Base-by-base conservation (phyloP, 2,888 invertebrate genomes). In the Nomada goodeniana region DNA sequence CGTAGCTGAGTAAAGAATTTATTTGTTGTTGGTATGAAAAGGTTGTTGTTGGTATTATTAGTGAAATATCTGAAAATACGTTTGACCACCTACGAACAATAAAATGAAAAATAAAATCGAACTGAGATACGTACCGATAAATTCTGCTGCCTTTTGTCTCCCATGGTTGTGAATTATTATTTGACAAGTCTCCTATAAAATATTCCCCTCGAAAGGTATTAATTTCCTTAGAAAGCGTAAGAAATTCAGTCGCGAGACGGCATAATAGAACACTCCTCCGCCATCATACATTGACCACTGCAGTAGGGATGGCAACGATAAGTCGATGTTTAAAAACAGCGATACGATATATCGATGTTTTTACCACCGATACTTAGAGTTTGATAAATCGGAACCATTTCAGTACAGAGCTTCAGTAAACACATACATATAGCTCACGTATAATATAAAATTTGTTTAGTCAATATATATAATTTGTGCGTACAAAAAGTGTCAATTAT, bases 91-190 rank as follows among this genome's bases (percentile, higher is more conserved):
- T 29, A 29, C 29, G 29, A 29, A 29, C 29, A 29, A 36, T 36
- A 36, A 36, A 36, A 36, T 36, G 9, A n/a, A n/a, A n/a, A n/a
- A n/a, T n/a, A n/a, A n/a, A n/a, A 7, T 36, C 36, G 36, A 36
- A 36, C 36, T 36, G 36, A 36, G 36, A 42, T 76, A 71, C 80
- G 44, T 61, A 89, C 88, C 63, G 88, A 89, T 42, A 89, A 75
- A 71, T 71, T 89, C 7, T 84, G 80, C 52, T 88, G 88, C 20
- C 88, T 83, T 65, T 89, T 89, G 55, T 89, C 88, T 36, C 79
- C 57, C 88, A 88, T 88, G 26, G 9, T 50, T 72, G 1, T 42
- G 23, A 29, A n/a, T 61, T 50, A 15, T 70, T 60, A 20, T 20
- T 47, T 2, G 11, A 0, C 42, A 29, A 55, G 23, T 20, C 69